A percentile compares a stretch with the other conserved stretches of the same genome.
Evolutionary conservation across 2,888 invertebrate species (phyloP).

Genomic region (Listrodromus nycthemerus): DNA sequence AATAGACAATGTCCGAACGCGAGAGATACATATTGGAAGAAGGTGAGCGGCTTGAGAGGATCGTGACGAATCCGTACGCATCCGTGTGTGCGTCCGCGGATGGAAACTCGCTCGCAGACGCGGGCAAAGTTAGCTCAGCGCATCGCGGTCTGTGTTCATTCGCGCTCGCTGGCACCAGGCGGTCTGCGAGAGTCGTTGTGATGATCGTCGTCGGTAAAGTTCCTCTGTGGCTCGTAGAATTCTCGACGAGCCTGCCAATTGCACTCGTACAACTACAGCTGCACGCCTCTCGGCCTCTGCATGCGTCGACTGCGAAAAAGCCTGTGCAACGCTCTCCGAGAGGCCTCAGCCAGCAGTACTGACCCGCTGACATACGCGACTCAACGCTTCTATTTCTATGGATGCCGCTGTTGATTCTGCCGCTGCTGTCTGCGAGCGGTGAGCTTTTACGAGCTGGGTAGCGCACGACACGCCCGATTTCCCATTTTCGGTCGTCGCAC

Average conservation of each 20-base stretch:
- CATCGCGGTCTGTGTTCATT: slow-evolving; percentile 50
- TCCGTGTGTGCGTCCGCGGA: not conserved
- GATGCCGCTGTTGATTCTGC: slow-evolving; percentile 45
- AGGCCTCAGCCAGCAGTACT: slow-evolving; percentile 45
- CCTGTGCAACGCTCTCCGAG: slow-evolving; percentile 33
- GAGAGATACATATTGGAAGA: slow-evolving; percentile 7
- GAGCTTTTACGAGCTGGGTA: slow-evolving; percentile 35
- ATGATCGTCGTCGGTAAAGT: slow-evolving; percentile 55
- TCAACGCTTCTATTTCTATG: slow-evolving; percentile 67
- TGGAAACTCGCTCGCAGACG: not conserved
- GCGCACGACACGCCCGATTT: slow-evolving; percentile 58
- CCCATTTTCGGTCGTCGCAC: slow-evolving; percentile 64
- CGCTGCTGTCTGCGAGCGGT: slow-evolving; percentile 38
- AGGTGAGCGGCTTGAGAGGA: slow-evolving; percentile 27
- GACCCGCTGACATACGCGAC: slow-evolving; percentile 65
- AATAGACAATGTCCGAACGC: slow-evolving; percentile 16
- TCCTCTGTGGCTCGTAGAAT: slow-evolving; percentile 54
- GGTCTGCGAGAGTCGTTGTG: slow-evolving; percentile 79
- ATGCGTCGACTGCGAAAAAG: slow-evolving; percentile 39
- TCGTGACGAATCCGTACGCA: not conserved
- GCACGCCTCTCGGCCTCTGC: slow-evolving; percentile 35
- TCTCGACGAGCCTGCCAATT: slow-evolving; percentile 66
- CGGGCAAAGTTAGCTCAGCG: slow-evolving; percentile 10
- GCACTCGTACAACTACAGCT: slow-evolving; percentile 37
- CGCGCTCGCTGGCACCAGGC: slow-evolving; percentile 81